Evolutionary conservation across 2,113 vertebrate genomes (phyloP).

Genomic region (Pluvialis apricaria): DNA sequence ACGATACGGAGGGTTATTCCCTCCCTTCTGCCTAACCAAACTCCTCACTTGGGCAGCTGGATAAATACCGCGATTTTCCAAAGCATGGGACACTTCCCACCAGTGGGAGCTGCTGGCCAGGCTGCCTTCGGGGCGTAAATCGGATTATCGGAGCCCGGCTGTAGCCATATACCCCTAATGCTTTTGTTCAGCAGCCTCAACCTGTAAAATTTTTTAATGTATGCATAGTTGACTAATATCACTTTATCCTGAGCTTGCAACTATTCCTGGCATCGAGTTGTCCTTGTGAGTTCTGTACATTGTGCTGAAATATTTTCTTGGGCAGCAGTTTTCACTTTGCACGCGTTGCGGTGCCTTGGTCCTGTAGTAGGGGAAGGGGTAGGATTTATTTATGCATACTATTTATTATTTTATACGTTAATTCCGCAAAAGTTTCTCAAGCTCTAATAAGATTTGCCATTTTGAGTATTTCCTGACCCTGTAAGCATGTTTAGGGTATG

Average conservation of each 20-base stretch:
- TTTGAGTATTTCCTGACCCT: neutral
- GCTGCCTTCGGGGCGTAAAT: neutral
- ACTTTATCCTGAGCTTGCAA: neutral
- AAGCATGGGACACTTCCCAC: neutral
- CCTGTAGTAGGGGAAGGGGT: neutral
- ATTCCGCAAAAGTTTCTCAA: neutral
- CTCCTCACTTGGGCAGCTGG: neutral
- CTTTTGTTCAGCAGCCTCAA: neutral
- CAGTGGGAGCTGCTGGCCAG: neutral
- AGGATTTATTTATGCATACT: neutral
- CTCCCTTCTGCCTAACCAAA: neutral
- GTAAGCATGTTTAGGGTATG: neutral
- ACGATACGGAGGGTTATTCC: neutral
- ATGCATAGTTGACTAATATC: neutral
- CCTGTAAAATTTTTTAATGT: neutral
- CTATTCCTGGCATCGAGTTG: neutral
- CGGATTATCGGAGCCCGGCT: no score
- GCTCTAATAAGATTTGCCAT: neutral
- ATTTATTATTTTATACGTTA: neutral
- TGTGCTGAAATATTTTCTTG: neutral
- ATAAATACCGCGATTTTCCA: neutral
- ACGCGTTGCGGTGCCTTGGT: accelerated
- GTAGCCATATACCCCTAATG: neutral
- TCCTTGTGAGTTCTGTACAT: neutral
- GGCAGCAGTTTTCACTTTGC: neutral